A percentile compares a stretch with the other conserved stretches of the same genome.
These are phyloP conservation scores for Sesia bembeciformis DNA, from an alignment of 2,888 invertebrate genomes.

Conservation along the genomic window DNA sequence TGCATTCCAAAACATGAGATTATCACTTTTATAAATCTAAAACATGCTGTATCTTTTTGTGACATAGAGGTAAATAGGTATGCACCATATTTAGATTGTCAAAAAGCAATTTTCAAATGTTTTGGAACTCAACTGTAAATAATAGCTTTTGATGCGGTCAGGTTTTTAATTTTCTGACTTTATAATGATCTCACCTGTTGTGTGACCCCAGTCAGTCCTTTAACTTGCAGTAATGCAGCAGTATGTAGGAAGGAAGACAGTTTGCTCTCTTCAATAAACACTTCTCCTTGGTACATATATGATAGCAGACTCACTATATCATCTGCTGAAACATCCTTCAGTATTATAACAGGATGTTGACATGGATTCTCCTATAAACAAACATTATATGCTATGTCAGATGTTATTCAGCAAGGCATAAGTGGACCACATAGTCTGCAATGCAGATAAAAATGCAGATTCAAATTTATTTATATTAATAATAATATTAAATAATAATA, in stretches of 20 bases:
- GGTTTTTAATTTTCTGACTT: not conserved
- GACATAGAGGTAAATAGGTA: too few species aligned
- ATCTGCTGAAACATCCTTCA: conserved; percentile 79
- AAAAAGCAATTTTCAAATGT: not conserved
- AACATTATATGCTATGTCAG: too few species aligned
- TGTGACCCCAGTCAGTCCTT: conserved; percentile 76
- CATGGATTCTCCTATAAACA: conserved; percentile 79
- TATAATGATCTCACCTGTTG: conserved; percentile 42
- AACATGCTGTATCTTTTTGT: too few species aligned
- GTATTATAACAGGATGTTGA: conserved; percentile 81
- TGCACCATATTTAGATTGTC: not conserved
- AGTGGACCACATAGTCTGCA: too few species aligned
- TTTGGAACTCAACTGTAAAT: not conserved
- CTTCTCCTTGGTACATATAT: conserved; percentile 84
- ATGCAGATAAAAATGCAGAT: too few species aligned
- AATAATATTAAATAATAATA: too few species aligned
- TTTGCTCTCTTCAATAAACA: conserved; percentile 79
- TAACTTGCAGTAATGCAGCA: conserved; percentile 79
- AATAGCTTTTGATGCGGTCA: too few species aligned
- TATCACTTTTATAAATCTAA: too few species aligned
- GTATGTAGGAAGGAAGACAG: conserved; percentile 78
- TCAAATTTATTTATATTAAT: too few species aligned
- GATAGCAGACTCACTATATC: conserved; percentile 79
- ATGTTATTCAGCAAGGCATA: too few species aligned
- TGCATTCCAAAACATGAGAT: too few species aligned